These are phyloP conservation scores for Rhipidura dahli DNA, from an alignment of 2,113 vertebrate genomes.

Conservation along the genomic window DNA sequence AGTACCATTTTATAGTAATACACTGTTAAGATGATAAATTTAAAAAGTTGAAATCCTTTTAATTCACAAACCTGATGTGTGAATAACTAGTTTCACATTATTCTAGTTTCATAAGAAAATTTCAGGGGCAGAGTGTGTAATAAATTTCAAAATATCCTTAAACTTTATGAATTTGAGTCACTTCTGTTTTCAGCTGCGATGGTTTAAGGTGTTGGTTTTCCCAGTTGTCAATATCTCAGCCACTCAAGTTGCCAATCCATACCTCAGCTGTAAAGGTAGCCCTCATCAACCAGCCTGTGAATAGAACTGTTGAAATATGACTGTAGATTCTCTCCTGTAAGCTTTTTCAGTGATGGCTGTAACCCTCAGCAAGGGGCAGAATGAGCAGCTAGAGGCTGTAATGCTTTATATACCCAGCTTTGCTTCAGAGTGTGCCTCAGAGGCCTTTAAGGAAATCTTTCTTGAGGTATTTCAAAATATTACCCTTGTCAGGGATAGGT, in stretches of 20 bases:
- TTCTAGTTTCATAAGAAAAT: background rate
- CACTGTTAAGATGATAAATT: constrained; percentile 29
- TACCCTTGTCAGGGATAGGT: background rate
- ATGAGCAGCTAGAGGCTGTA: background rate
- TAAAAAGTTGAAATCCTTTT: constrained; percentile 4
- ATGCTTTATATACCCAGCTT: background rate
- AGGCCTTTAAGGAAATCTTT: background rate
- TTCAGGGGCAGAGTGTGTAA: background rate
- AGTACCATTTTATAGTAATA: background rate
- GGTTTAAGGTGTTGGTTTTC: background rate
- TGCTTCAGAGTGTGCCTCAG: background rate
- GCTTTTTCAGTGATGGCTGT: background rate
- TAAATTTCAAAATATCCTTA: constrained; percentile 20
- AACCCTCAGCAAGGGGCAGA: background rate
- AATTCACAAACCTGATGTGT: constrained; percentile 20
- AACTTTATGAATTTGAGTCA: background rate
- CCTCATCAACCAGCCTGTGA: background rate
- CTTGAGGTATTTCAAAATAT: background rate
- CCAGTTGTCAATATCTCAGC: background rate
- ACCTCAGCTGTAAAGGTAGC: background rate
- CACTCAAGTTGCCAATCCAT: background rate
- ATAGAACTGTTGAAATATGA: background rate
- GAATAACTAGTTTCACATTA: constrained; percentile 1
- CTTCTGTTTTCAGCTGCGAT: background rate
- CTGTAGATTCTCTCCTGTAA: background rate